These are phyloP conservation scores for Monochamus alternatus DNA, from an alignment of 2,888 invertebrate species.

Conservation along the genomic window DNA sequence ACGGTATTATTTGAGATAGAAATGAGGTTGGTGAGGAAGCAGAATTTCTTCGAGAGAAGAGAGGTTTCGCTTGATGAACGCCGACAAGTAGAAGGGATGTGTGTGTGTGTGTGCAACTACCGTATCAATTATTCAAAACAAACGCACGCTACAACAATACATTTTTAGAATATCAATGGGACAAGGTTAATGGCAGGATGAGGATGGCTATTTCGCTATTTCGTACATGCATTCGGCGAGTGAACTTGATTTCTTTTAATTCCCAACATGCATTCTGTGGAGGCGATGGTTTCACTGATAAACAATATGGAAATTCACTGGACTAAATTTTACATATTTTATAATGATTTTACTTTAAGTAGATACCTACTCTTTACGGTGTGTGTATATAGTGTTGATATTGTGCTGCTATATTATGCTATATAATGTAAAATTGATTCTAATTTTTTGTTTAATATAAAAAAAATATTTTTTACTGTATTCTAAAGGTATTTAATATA, in stretches of 20 bases:
- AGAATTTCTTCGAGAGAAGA: constrained; percentile 57
- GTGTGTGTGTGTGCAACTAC: constrained; percentile 54
- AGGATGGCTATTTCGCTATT: constrained; percentile 17
- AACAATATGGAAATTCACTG: too few species aligned
- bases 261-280: not conserved
- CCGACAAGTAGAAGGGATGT: constrained; percentile 54
- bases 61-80: constrained; percentile 63
- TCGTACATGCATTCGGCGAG: constrained; percentile 10
- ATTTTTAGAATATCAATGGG: constrained; percentile 40
- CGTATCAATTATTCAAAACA: constrained; percentile 54
- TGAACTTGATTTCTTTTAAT: constrained; percentile 28
- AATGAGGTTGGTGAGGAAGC: constrained; percentile 66
- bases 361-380: too few species aligned
- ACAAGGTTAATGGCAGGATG: constrained; percentile 42
- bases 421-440: too few species aligned
- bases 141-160: constrained; percentile 44
- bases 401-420: too few species aligned
- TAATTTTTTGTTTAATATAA: too few species aligned
- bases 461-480: too few species aligned
- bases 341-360: too few species aligned
- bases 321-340: too few species aligned
- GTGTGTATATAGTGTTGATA: too few species aligned
- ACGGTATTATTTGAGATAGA: constrained; percentile 65
- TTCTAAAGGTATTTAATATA: too few species aligned
- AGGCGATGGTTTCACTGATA: not conserved